Percentiles rank a stretch among this genome's conserved stretches.
Evolutionary conservation across 2,113 vertebrate genomes (phyloP).

Genomic region (Fukomys damarensis): DNA sequence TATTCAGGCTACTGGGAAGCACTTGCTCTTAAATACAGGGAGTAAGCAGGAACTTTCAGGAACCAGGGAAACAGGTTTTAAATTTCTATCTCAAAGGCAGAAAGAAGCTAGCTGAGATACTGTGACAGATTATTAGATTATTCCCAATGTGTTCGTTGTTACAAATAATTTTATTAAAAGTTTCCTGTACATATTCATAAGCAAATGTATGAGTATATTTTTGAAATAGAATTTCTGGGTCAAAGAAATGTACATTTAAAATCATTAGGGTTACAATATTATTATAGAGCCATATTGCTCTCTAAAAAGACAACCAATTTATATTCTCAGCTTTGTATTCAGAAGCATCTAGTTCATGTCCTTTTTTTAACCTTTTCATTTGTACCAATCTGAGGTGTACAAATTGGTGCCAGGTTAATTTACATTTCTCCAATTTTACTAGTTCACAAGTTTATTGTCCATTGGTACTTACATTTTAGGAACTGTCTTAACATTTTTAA

Average conservation of each 20-base stretch:
- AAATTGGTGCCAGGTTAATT: not conserved
- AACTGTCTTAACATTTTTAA: not conserved
- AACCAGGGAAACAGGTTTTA: slow-evolving; percentile 6
- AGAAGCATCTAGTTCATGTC: not conserved
- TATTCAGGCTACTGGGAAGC: too few relatives aligned
- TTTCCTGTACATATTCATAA: not conserved
- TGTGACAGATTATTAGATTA: not conserved
- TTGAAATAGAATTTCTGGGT: slow-evolving; percentile 3
- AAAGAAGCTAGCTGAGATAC: not conserved
- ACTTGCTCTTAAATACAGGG: not conserved
- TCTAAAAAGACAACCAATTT: not conserved
- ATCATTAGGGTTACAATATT: not conserved
- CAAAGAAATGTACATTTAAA: slow-evolving; percentile 37
- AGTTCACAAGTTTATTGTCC: not conserved
- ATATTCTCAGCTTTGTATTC: not conserved
- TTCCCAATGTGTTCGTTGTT: not conserved
- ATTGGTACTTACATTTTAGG: slow-evolving; percentile 8
- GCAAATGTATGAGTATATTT: not conserved
- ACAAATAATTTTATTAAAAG: not conserved
- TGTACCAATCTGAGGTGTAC: not conserved
- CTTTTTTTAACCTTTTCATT: not conserved
- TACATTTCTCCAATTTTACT: slow-evolving; percentile 1
- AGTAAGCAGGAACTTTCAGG: not conserved
- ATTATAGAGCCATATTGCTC: not conserved
- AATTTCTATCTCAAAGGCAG: slow-evolving; percentile 21